Conservation (phyloP, 2,797 vertebrate genomes). For the Tenualosa thibaudeaui region DNA sequence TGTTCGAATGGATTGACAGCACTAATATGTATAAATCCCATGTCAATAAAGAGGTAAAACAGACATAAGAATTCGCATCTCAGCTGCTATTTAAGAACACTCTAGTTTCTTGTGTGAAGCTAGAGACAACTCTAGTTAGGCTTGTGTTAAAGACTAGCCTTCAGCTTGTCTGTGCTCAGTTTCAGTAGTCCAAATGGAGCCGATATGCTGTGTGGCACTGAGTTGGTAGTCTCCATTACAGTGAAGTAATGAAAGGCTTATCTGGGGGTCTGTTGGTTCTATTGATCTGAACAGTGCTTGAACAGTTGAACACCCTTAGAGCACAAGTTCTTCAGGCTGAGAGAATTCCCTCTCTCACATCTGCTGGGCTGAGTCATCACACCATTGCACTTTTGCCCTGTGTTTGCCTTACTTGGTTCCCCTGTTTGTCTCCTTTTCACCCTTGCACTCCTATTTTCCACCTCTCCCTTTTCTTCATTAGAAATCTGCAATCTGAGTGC, state of each 20-base stretch:
- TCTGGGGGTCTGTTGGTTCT: slow-evolving; percentile 32
- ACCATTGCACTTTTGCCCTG: slow-evolving; percentile 1
- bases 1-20: too few relatives aligned
- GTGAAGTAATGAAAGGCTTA: slow-evolving; percentile 45
- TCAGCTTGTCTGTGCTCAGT: neutral
- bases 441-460: neutral
- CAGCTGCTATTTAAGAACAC: neutral
- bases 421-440: neutral
- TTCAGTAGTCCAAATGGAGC: neutral
- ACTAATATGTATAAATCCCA: too few relatives aligned
- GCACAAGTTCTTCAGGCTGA: slow-evolving; percentile 27
- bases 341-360: neutral
- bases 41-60: neutral
- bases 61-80: neutral
- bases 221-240: slow-evolving; percentile 35
- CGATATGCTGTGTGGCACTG: slow-evolving; percentile 24
- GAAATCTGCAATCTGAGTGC: too few relatives aligned
- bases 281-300: slow-evolving; percentile 42
- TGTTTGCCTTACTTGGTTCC: neutral
- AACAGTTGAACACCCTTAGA: slow-evolving; percentile 35
- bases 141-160: neutral
- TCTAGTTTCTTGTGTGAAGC: neutral
- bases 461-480: neutral
- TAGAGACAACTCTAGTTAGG: neutral
- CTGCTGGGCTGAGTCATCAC: neutral